Base-by-base conservation (phyloP, 2,888 invertebrate species). In the Furcula furcula region DNA sequence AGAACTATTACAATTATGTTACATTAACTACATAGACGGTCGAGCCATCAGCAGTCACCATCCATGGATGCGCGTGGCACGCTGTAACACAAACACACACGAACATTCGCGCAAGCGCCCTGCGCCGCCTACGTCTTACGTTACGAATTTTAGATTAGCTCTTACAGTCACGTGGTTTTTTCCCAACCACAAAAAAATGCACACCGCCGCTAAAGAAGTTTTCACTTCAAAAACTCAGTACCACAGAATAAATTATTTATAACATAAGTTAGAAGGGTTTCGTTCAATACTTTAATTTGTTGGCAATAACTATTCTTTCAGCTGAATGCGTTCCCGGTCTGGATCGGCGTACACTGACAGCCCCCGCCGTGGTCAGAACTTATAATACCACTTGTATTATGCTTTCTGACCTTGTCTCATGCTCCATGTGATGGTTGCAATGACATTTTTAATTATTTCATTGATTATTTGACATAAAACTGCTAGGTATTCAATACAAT, bases 261-360 rank as follows among this genome's bases (percentile, higher is more conserved):
- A n/a, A 37, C 40, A 29, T 18, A 29, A 20, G 42, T 39, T 50
- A 48, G 33, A 49, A 44, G 29, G 68, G 79, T 83, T 77, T 68
- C 73, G 71, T 77, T 77, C 73, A 72, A 78, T 73, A 76, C 77
- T 75, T 73, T 69, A 71, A 71, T 59, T 40, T 65, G 74, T 43
- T 71, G 62, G 58, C 54, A 67, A 70, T 75, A 64, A 78, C 63
- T 86, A 81, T 88, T 81, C 78, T 88, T 88, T 78, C 88, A 89
- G 89, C 80, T 69, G 65, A 62, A 65, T 62, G 60, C 70, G 57
- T 50, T 67, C 43, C 43, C 61, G 64, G 54, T 65, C 65, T 62
- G 64, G 65, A 54, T 53, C 55, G 36, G 23, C 51, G 56, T 40
- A 57, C 63, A 56, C 58, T 53, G 65, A 60, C 64, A 65, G 58